Evolutionary conservation across 2,113 vertebrate species (phyloP).

Genomic region (Andinoacara biseriatus): DNA sequence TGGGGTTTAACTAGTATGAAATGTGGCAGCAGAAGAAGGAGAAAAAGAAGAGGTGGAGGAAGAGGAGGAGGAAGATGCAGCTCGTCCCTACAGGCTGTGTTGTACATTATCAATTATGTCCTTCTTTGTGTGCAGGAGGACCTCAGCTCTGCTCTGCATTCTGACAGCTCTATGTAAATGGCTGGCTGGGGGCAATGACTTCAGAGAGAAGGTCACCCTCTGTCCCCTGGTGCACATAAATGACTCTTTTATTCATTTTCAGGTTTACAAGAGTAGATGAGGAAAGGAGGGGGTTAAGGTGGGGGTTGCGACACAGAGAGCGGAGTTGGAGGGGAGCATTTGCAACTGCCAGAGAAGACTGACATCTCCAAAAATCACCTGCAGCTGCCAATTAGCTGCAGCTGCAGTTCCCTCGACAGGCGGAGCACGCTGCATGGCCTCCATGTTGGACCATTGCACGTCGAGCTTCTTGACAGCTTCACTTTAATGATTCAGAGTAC

Average conservation of each 20-base stretch:
- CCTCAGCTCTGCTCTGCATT: slow-evolving; percentile 64
- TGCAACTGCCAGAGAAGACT: slow-evolving; percentile 39
- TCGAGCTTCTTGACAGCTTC: slow-evolving; percentile 40
- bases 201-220: slow-evolving; percentile 84
- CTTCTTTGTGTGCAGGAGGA: slow-evolving; percentile 72
- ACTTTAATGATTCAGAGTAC: slow-evolving; percentile 60
- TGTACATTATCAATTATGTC: slow-evolving; percentile 81
- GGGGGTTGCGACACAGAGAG: slow-evolving; percentile 21
- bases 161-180: slow-evolving; percentile 85
- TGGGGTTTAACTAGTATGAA: slow-evolving; percentile 60
- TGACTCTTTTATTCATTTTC: slow-evolving; percentile 81
- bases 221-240: slow-evolving; percentile 79
- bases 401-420: slow-evolving; percentile 23
- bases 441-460: slow-evolving; percentile 53
- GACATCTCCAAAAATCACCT: slow-evolving; percentile 74
- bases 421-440: slow-evolving; percentile 6
- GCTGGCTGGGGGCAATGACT: slow-evolving; percentile 81
- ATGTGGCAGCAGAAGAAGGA: slow-evolving; percentile 50
- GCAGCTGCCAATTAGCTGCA: slow-evolving; percentile 76
- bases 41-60: slow-evolving; percentile 43
- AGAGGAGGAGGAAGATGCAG: slow-evolving; percentile 38
- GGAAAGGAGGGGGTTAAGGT: slow-evolving; percentile 42
- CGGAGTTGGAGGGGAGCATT: not conserved
- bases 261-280: slow-evolving; percentile 75
- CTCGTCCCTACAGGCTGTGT: slow-evolving; percentile 75